Conservation (phyloP, 2,113 vertebrate species). For the Chamaea fasciata region DNA sequence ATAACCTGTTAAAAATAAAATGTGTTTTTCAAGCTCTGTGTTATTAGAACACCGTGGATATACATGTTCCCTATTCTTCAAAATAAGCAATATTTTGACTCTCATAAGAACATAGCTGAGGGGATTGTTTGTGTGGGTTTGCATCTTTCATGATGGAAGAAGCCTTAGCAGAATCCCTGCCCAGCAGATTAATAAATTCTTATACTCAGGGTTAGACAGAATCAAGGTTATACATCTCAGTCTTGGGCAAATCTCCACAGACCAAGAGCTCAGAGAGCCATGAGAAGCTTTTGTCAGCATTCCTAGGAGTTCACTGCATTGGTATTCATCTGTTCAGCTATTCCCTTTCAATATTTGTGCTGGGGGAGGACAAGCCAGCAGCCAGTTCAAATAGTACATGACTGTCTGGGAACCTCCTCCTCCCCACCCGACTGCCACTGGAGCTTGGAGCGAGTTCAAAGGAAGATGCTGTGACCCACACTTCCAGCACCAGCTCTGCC, state of each 20-base stretch:
- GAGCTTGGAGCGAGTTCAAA: not conserved
- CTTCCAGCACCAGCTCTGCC: not conserved
- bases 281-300: not conserved
- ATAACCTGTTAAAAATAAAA: not conserved
- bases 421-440: not conserved
- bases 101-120: not conserved
- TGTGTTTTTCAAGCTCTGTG: not conserved
- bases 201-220: not conserved
- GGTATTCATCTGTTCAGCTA: not conserved
- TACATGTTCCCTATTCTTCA: not conserved
- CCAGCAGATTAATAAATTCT: not conserved
- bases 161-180: not conserved
- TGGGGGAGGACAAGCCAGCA: not conserved
- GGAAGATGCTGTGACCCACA: not conserved
- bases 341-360: not conserved
- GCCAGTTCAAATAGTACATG: not conserved
- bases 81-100: not conserved
- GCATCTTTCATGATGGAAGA: not conserved
- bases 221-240: not conserved
- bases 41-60: not conserved
- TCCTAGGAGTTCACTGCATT: not conserved
- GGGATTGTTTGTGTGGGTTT: not conserved
- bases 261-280: not conserved
- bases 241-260: not conserved
- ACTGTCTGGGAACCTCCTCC: slow-evolving; percentile 12